Conservation (phyloP, 2,113 vertebrate genomes). For the Drymodes brunneopygia region DNA sequence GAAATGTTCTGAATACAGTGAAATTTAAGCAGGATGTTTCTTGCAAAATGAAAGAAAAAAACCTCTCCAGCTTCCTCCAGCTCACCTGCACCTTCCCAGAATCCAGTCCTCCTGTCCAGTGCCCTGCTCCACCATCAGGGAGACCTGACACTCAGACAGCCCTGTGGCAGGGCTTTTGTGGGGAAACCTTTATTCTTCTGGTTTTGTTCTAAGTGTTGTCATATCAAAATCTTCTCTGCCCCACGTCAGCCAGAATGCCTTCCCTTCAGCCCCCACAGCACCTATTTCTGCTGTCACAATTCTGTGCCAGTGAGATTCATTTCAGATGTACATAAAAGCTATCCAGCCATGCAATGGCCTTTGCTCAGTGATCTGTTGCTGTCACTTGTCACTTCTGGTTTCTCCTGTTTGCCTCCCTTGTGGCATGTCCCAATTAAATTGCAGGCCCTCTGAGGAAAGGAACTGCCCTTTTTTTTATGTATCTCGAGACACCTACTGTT, state of each 20-base stretch:
- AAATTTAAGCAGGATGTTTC: background rate
- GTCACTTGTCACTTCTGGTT: background rate
- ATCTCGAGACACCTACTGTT: background rate
- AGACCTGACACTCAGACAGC: background rate
- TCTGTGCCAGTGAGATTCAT: background rate
- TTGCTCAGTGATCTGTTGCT: background rate
- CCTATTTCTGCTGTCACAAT: background rate
- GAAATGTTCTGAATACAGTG: constrained; percentile 15
- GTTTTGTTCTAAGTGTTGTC: background rate
- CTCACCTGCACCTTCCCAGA: background rate
- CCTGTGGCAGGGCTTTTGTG: background rate
- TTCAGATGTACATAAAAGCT: background rate
- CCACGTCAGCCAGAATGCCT: fast-evolving
- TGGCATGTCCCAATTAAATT: background rate
- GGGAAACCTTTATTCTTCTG: background rate
- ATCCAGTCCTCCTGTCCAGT: fast-evolving
- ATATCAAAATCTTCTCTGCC: background rate
- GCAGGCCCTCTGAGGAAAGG: background rate
- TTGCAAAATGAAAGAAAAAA: background rate
- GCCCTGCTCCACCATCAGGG: background rate
- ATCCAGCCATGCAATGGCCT: background rate
- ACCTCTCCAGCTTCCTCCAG: background rate
- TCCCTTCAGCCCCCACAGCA: background rate
- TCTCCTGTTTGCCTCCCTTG: background rate
- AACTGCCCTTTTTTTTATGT: background rate